Evolutionary conservation across 2,888 invertebrate genomes (phyloP).

Genomic region (Ochropleura leucogaster): DNA sequence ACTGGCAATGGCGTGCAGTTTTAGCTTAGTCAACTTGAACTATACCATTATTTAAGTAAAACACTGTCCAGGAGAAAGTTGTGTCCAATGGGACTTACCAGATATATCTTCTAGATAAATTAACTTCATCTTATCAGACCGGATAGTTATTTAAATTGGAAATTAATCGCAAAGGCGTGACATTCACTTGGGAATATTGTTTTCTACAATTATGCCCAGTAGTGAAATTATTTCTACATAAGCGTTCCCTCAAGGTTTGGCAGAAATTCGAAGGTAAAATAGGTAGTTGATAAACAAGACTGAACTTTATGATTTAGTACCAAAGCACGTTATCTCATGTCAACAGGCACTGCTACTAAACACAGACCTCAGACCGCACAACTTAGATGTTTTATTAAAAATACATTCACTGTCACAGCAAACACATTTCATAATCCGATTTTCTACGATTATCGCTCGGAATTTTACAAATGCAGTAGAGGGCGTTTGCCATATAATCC

Average conservation of each 20-base stretch:
- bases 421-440: constrained; percentile 2
- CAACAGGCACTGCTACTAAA: constrained; percentile 19
- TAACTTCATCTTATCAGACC: neutral
- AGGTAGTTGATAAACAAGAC: neutral
- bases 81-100: neutral
- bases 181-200: neutral
- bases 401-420: neutral
- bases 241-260: neutral
- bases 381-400: neutral
- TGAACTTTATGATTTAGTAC: constrained; percentile 2
- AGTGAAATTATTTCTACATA: neutral
- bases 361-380: neutral
- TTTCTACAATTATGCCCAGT: neutral
- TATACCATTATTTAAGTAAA: neutral
- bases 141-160: neutral
- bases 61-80: neutral
- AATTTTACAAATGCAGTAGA: neutral
- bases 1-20: neutral
- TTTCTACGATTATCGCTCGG: neutral
- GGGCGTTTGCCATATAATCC: neutral
- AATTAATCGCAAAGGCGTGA: neutral
- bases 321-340: constrained; percentile 32
- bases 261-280: constrained; percentile 8
- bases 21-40: neutral
- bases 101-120: neutral